Conservation (phyloP, 1,140 invertebrate species). For the Psilanteris sp. region DNA sequence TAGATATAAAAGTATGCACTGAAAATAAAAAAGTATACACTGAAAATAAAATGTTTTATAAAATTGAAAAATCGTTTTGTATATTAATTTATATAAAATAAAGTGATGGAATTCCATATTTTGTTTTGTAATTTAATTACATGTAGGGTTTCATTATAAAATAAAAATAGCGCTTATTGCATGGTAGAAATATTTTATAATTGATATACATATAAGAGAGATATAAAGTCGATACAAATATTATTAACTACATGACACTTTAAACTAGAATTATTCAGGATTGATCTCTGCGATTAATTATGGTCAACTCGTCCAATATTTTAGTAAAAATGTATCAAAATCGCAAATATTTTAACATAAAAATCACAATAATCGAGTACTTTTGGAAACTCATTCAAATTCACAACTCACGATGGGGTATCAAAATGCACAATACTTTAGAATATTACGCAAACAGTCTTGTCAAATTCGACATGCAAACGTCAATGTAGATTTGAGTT, state of each 20-base stretch:
- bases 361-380: constrained; percentile 31
- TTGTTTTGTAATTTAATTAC: too few relatives aligned
- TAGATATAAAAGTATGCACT: too few relatives aligned
- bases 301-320: constrained; percentile 1
- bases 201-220: constrained; percentile 76
- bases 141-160: too few relatives aligned
- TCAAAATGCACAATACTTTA: constrained; percentile 19
- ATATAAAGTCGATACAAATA: constrained; percentile 79
- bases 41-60: too few relatives aligned
- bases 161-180: constrained; percentile 20
- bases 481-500: constrained; percentile 7
- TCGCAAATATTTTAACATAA: constrained; percentile 6
- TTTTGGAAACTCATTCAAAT: constrained; percentile 15
- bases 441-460: constrained; percentile 28
- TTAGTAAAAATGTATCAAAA: constrained; percentile 26
- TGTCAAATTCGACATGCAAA: constrained; percentile 10
- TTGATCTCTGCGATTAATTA: constrained; percentile 33
- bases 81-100: too few relatives aligned
- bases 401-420: constrained; percentile 4
- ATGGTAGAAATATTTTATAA: constrained; percentile 78
- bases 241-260: constrained; percentile 75
- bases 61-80: too few relatives aligned
- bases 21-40: too few relatives aligned
- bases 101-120: too few relatives aligned
- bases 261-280: constrained; percentile 61